Evolutionary conservation across 2,797 vertebrate genomes (phyloP).

Genomic region (Mionectes olivaceus): DNA sequence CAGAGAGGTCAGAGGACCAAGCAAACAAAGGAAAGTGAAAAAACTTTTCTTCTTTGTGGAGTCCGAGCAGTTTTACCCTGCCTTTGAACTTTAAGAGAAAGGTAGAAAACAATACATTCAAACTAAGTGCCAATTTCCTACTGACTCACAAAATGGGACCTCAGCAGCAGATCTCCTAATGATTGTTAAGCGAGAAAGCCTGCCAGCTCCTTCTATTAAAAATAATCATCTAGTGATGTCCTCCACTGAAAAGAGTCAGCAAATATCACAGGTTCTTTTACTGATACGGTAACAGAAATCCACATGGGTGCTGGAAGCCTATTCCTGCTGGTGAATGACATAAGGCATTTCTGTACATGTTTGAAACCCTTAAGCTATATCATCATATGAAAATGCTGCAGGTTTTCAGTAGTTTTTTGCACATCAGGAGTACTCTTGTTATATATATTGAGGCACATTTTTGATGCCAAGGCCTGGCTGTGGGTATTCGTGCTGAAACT

Average conservation of each 20-base stretch:
- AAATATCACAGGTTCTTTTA: background rate
- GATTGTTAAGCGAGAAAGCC: constrained; percentile 24
- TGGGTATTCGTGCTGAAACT: background rate
- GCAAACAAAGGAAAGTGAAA: background rate
- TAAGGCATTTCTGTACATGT: background rate
- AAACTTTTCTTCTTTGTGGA: background rate
- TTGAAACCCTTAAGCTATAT: background rate
- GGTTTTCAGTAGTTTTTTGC: background rate
- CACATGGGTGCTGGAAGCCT: background rate
- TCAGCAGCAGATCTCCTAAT: constrained; percentile 34
- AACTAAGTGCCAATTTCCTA: constrained; percentile 49
- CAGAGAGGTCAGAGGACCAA: background rate
- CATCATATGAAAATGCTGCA: background rate
- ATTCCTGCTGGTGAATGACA: background rate
- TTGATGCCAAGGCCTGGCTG: background rate
- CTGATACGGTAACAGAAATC: background rate
- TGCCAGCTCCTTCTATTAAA: constrained; percentile 24
- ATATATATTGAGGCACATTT: background rate
- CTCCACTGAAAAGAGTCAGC: background rate
- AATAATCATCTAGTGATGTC: background rate
- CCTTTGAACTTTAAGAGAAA: constrained; percentile 50
- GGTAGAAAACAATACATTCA: constrained; percentile 30
- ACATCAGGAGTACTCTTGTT: background rate
- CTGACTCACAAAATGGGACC: constrained; percentile 32
- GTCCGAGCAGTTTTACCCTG: background rate